These are phyloP conservation scores for Tetrao urogallus DNA, from an alignment of 2,113 vertebrate species.

Conservation along the genomic window DNA sequence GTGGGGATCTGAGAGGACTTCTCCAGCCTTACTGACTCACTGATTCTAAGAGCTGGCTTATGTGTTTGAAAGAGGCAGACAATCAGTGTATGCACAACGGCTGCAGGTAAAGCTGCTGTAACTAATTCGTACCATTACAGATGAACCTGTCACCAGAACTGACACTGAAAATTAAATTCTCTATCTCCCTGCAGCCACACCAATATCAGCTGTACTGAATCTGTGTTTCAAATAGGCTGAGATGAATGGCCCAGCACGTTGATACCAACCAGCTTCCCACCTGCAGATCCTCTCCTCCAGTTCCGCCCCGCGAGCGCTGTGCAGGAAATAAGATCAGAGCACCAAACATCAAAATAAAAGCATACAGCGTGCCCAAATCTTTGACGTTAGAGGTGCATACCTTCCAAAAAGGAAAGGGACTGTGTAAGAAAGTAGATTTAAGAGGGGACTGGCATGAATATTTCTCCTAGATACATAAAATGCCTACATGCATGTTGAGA, in stretches of 20 bases:
- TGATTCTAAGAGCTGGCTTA: not conserved
- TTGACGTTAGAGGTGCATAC: not conserved
- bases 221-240: not conserved
- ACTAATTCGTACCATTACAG: not conserved
- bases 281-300: not conserved
- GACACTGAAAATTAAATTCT: slow-evolving; percentile 11
- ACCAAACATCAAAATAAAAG: not conserved
- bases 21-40: too few relatives aligned
- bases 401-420: not conserved
- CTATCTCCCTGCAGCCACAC: not conserved
- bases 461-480: slow-evolving; percentile 14
- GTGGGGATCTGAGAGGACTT: too few relatives aligned
- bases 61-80: not conserved
- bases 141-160: slow-evolving; percentile 18
- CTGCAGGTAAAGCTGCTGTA: not conserved
- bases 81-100: not conserved
- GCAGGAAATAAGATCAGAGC: not conserved
- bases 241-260: not conserved
- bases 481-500: not conserved
- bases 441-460: not conserved
- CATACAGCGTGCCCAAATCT: rapidly evolving
- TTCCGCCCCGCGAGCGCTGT: rapidly evolving
- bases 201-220: not conserved
- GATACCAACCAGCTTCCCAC: not conserved
- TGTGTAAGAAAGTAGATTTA: not conserved